phyloP scores from a whole-genome alignment of 2,797 vertebrate species.

The Oreochromis grahami region DNA sequence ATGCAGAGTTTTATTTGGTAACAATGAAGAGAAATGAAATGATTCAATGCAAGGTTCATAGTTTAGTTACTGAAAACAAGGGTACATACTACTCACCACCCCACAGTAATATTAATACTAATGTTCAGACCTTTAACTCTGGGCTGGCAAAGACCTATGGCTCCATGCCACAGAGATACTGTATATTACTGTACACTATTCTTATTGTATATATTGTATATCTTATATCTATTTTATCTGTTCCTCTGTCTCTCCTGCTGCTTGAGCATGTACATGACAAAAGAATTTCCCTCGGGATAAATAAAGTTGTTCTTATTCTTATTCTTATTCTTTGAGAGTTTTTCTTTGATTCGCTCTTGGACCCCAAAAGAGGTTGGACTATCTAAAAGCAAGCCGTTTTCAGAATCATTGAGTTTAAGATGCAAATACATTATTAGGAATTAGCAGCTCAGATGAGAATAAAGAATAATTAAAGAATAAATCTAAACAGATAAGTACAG shows the following conservation, averaged over 20 bases:
- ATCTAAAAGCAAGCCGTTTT: background rate
- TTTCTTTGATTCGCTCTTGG: background rate
- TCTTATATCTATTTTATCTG: no score
- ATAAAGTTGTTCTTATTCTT: no score
- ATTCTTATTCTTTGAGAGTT: background rate
- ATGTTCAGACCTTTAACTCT: background rate
- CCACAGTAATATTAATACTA: background rate
- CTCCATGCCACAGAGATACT: background rate
- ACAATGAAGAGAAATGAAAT: background rate
- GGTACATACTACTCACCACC: background rate
- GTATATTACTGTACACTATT: no score
- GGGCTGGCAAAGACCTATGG: fast-evolving
- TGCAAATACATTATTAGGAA: background rate
- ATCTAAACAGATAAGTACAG: background rate
- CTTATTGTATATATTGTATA: no score
- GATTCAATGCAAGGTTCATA: background rate
- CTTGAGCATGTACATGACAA: no score
- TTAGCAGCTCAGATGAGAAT: background rate
- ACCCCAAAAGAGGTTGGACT: background rate
- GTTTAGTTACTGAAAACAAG: background rate
- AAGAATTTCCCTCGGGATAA: no score
- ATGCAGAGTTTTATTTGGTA: background rate
- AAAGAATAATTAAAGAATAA: background rate
- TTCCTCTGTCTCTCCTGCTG: no score
- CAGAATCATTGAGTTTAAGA: background rate